These are phyloP conservation scores for Bergia puertoricense DNA, from an alignment of 92 coral and sea anemone species.

Conservation along the genomic window DNA sequence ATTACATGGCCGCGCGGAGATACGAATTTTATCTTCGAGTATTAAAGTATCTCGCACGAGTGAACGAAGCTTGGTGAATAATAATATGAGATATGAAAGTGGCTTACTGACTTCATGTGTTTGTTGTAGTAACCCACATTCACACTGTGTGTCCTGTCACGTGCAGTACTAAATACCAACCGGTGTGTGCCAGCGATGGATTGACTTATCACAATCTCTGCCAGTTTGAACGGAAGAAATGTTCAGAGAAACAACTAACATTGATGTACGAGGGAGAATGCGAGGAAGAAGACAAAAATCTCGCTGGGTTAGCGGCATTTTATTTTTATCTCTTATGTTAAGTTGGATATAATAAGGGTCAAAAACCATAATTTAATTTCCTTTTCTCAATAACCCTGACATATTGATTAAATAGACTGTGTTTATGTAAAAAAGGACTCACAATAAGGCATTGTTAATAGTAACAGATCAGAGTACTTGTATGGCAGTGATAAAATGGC, in stretches of 20 bases:
- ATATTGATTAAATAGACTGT: no score
- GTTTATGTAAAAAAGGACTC: no score
- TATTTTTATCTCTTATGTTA: background rate
- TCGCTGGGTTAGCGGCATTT: background rate
- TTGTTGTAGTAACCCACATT: background rate
- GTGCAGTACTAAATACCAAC: background rate
- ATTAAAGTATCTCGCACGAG: no score
- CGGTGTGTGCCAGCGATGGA: slow-evolving; percentile 32
- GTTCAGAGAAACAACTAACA: background rate
- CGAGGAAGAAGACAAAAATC: slow-evolving; percentile 20
- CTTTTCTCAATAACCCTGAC: no score
- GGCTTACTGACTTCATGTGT: background rate
- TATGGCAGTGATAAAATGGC: background rate
- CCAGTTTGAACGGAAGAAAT: background rate
- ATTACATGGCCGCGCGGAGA: no score
- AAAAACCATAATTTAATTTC: no score
- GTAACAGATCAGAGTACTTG: background rate
- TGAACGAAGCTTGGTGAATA: no score
- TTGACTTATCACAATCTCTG: slow-evolving; percentile 12
- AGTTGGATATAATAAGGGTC: background rate
- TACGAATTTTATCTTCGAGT: no score
- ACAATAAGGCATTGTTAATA: background rate
- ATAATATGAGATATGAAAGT: background rate
- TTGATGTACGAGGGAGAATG: slow-evolving; percentile 38
- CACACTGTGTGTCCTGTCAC: background rate